Evolutionary conservation across 2,888 invertebrate species (phyloP), one percentile per base, ranked within the genome.

Genomic region (Tholera decimalis): DNA sequence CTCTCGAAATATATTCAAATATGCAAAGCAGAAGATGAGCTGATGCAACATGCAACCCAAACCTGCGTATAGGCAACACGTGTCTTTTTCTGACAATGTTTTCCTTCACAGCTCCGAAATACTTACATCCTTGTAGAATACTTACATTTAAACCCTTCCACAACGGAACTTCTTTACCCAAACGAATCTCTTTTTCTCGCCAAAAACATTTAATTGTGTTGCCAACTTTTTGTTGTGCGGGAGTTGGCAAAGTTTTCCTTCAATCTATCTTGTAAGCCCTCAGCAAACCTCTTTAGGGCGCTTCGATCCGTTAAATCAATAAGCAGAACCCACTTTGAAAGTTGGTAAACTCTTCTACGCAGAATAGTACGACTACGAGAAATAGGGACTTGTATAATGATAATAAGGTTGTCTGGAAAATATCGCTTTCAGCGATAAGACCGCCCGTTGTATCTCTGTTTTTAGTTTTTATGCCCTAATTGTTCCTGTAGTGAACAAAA

Each of bases 251-350:
- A 82, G 78, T 83, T 82, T 82, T 72, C 54, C 69, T 83, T 74
- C 83, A 85, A 83, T 86, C 85, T 85, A 82, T 85, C 84, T 79
- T 74, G 77, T 74, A 73, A 80, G 82, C 78, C 83, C 77, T 82
- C 81, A 65, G 73, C 80, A 84, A 88, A 88, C 87, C 88, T 88
- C 86, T 87, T 88, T 87, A 86, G 80, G 83, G 77, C 79, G 82
- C 83, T 84, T 82, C 86, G 85, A 82, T 83, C 84, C 85, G 81
- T 85, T 88, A 89, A 89, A 90, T 89, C 90, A 89, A 90, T 90
- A 90, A 89, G 83, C 87, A 81, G 82, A 89, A 88, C 88, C 85
- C 85, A 89, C 88, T 91, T 86, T 85, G 79, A 70, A 79, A 77
- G 81, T 87, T 87, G 81, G 84, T 83, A 86, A 89, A 89, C 88